Conservation (phyloP, 1,140 invertebrate genomes). For the Phymastichus coffea region DNA sequence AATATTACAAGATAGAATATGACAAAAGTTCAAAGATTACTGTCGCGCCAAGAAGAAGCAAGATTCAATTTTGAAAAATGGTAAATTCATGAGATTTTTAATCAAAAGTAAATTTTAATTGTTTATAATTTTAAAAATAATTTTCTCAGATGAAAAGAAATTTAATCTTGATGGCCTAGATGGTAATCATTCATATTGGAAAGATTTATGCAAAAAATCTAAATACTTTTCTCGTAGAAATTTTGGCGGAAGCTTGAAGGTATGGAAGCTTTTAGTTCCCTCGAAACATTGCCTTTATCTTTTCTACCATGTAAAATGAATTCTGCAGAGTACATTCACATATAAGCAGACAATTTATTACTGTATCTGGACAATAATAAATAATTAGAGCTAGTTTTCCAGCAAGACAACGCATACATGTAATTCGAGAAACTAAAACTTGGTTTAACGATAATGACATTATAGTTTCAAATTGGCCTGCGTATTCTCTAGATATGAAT, state of each 20-base stretch:
- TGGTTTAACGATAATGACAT: not conserved
- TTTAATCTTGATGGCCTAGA: not conserved
- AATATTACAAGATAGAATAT: too few species aligned
- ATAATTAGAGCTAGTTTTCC: not conserved
- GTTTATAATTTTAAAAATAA: too few species aligned
- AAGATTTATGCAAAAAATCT: not conserved
- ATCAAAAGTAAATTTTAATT: too few species aligned
- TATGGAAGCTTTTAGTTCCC: too few species aligned
- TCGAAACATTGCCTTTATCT: not conserved
- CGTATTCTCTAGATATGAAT: not conserved
- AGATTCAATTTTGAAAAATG: too few species aligned
- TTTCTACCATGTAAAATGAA: not conserved
- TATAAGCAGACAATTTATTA: not conserved
- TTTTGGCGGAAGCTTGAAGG: not conserved
- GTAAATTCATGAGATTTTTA: too few species aligned
- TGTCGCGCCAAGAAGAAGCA: too few species aligned
- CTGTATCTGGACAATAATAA: too few species aligned
- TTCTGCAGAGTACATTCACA: not conserved
- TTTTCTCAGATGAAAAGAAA: not conserved
- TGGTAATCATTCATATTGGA: not conserved
- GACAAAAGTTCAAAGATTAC: too few species aligned
- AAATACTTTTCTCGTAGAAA: not conserved
- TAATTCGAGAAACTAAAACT: not conserved
- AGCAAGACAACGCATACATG: not conserved
- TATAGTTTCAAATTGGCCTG: too few species aligned